Percentiles rank a stretch among this genome's conserved stretches.
These are phyloP conservation scores for Brenthis ino DNA, from an alignment of 2,888 invertebrate species.

Conservation along the genomic window DNA sequence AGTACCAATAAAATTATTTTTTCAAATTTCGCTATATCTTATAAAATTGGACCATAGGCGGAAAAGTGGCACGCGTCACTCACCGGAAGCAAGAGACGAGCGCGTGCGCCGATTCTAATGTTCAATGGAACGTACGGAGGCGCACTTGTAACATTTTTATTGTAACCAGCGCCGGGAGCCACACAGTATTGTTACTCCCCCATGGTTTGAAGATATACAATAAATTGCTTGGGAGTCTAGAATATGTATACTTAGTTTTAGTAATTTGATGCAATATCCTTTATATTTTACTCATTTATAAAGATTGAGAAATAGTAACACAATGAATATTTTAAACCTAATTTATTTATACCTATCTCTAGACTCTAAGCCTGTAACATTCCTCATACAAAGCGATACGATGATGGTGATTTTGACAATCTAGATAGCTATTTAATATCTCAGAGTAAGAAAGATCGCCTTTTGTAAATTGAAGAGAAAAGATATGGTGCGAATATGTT, in stretches of 20 bases:
- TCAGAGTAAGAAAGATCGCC: no score
- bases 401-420: no score
- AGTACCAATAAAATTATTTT: neutral
- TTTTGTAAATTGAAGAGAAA: no score
- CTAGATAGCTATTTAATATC: no score
- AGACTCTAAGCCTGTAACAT: no score
- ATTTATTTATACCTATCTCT: no score
- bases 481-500: no score
- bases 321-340: no score
- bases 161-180: constrained; percentile 59
- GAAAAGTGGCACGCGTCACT: constrained; percentile 63
- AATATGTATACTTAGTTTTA: constrained; percentile 1
- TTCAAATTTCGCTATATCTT: constrained; percentile 40
- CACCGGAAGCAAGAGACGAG: constrained; percentile 68
- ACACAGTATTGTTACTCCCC: constrained; percentile 58
- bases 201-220: constrained; percentile 27
- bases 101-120: constrained; percentile 71
- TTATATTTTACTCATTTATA: no score
- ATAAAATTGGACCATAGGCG: constrained; percentile 36
- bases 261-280: neutral
- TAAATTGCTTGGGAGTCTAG: constrained; percentile 26
- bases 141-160: constrained; percentile 81
- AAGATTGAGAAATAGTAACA: no score
- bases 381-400: no score
- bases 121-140: constrained; percentile 79